Conservation (phyloP, 1,140 invertebrate genomes). For the Microplitis demolitor region DNA sequence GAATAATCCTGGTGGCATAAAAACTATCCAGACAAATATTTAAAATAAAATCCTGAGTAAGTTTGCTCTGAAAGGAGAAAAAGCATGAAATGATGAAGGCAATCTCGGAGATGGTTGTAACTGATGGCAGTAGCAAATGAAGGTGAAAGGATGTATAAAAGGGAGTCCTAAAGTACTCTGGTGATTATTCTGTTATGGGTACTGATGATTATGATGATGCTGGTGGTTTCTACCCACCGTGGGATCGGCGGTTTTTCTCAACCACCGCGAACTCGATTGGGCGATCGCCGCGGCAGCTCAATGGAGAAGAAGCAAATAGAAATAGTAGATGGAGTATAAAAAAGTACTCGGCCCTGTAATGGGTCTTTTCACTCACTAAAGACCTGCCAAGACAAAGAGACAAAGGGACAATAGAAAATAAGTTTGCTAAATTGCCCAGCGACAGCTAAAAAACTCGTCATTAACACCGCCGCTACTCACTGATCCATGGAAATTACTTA, state of each 20-base stretch:
- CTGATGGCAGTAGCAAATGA: constrained; percentile 14
- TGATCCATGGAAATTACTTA: too few relatives aligned
- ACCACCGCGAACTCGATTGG: constrained; percentile 13
- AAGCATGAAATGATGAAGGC: constrained; percentile 46
- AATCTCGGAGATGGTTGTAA: constrained; percentile 42
- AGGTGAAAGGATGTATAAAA: constrained; percentile 1
- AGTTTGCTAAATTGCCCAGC: too few relatives aligned
- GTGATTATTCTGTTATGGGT: too few relatives aligned
- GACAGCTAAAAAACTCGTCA: too few relatives aligned
- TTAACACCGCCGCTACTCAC: too few relatives aligned
- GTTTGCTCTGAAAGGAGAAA: background rate
- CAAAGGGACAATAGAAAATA: too few relatives aligned
- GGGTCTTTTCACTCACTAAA: too few relatives aligned
- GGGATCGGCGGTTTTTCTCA: constrained; percentile 29
- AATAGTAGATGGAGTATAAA: background rate
- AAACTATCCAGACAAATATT: too few relatives aligned
- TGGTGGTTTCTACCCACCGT: constrained; percentile 24
- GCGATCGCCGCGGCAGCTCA: background rate
- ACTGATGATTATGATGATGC: background rate
- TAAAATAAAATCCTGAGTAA: too few relatives aligned
- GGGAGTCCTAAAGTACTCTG: background rate
- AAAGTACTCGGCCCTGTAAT: background rate
- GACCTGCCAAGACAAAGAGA: too few relatives aligned
- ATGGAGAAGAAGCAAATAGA: constrained; percentile 6
- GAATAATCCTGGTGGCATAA: background rate